These are phyloP conservation scores for Creontiades dilutus DNA, from an alignment of 2,888 invertebrate genomes.

Conservation along the genomic window DNA sequence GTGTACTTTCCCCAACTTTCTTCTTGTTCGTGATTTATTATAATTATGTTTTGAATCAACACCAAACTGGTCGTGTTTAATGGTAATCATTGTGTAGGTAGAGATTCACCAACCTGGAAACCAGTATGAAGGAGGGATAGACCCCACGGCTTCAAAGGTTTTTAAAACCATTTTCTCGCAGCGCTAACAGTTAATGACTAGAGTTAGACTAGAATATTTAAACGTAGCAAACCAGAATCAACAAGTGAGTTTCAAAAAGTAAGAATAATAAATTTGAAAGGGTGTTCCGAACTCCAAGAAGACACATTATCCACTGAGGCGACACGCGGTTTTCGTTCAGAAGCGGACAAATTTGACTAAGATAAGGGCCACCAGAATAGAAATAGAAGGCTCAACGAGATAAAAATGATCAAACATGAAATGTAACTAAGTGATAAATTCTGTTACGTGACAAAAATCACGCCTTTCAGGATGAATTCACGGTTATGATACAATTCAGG, in stretches of 20 bases:
- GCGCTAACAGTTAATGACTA: neutral
- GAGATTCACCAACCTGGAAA: conserved; percentile 24
- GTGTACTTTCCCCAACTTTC: too few relatives aligned
- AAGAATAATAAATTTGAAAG: neutral
- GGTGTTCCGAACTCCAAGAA: neutral
- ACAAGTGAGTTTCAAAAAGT: neutral
- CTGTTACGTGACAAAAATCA: conserved; percentile 22
- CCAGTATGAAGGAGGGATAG: conserved; percentile 1
- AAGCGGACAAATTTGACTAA: conserved; percentile 10
- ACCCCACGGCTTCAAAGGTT: neutral
- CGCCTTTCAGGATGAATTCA: neutral
- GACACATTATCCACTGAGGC: neutral
- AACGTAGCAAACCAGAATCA: neutral
- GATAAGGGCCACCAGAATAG: neutral
- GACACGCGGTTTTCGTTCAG: neutral
- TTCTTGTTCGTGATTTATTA: too few relatives aligned
- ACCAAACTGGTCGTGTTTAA: too few relatives aligned
- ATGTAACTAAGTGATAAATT: conserved; percentile 10
- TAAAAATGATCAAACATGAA: conserved; percentile 24
- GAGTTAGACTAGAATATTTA: too few relatives aligned
- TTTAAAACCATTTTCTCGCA: neutral
- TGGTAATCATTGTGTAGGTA: too few relatives aligned
- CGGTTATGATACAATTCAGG: too few relatives aligned
- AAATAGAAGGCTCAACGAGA: neutral
- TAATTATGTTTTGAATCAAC: too few relatives aligned